Percentiles rank a stretch among this genome's conserved stretches.
phyloP scores from a whole-genome alignment of 2,113 vertebrate genomes.

The Lynx canadensis region DNA sequence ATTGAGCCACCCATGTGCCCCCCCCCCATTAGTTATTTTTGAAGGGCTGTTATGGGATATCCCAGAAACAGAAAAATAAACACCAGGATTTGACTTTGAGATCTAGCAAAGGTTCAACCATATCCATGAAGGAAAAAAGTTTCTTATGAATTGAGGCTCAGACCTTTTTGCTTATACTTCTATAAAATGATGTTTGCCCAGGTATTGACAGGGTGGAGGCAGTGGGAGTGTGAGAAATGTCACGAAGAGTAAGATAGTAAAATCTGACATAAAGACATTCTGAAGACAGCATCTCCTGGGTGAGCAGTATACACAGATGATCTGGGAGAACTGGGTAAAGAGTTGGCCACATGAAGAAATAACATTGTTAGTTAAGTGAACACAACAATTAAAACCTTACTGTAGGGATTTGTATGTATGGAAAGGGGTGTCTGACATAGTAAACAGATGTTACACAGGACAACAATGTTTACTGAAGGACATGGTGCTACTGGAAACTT shows the following conservation, averaged over 20 bases:
- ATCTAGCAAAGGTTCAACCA: constrained; percentile 14
- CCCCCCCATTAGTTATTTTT: constrained; percentile 3
- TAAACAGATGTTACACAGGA: constrained; percentile 28
- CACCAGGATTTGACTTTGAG: constrained; percentile 43
- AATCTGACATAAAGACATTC: constrained; percentile 28
- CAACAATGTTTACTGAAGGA: constrained; percentile 29
- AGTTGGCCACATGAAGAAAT: constrained; percentile 65
- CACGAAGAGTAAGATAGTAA: constrained; percentile 46
- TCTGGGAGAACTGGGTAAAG: constrained; percentile 37
- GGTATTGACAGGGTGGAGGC: constrained; percentile 7
- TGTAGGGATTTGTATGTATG: constrained; percentile 31
- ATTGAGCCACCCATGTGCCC: too few species aligned
- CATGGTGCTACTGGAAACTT: constrained; percentile 41
- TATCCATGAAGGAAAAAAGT: constrained; percentile 47
- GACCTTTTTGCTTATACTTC: constrained; percentile 1
- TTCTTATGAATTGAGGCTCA: constrained; percentile 24
- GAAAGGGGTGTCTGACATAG: background rate
- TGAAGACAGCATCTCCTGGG: constrained; percentile 9
- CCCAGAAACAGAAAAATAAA: constrained; percentile 54
- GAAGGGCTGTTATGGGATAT: background rate
- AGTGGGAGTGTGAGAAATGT: constrained; percentile 26
- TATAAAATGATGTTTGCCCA: constrained; percentile 48
- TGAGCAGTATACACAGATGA: background rate
- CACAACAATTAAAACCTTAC: constrained; percentile 60
- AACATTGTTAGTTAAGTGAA: constrained; percentile 60